Evolutionary conservation across 2,113 vertebrate species (phyloP).

Genomic region (Chaetodon auriga): DNA sequence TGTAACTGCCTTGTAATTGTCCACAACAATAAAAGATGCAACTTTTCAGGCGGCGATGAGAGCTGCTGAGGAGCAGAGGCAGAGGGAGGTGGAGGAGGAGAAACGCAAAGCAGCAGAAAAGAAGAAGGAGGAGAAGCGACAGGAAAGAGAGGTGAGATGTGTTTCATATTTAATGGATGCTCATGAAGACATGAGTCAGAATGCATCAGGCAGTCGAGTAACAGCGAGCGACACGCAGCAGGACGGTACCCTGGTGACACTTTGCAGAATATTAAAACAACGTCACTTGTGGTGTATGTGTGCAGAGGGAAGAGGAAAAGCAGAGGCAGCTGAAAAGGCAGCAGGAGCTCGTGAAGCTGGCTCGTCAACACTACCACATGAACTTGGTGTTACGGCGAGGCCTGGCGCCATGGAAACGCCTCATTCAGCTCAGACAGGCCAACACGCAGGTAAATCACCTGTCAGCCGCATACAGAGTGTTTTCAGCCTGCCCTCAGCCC

Average conservation of each 20-base stretch:
- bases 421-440: conserved; percentile 82
- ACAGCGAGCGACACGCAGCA: background rate
- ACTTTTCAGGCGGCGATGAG: conserved; percentile 87
- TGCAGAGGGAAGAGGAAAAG: conserved; percentile 90
- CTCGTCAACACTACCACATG: conserved; percentile 86
- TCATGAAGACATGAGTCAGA: conserved; percentile 8
- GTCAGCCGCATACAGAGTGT: background rate
- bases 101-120: conserved; percentile 84
- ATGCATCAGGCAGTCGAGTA: background rate
- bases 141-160: conserved; percentile 86
- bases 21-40: background rate
- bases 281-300: conserved; percentile 10
- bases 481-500: background rate
- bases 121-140: conserved; percentile 87
- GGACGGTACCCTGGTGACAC: background rate
- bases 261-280: conserved; percentile 3
- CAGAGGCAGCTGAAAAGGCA: conserved; percentile 84
- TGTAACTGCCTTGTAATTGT: background rate
- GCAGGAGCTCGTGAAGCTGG: conserved; percentile 83
- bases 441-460: conserved; percentile 83
- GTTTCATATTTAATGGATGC: conserved; percentile 26
- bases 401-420: conserved; percentile 90
- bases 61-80: conserved; percentile 87
- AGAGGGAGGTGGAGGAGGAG: conserved; percentile 87
- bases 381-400: conserved; percentile 85